phyloP scores from a whole-genome alignment of 1,140 invertebrate species.

The Antheraea mylitta region DNA sequence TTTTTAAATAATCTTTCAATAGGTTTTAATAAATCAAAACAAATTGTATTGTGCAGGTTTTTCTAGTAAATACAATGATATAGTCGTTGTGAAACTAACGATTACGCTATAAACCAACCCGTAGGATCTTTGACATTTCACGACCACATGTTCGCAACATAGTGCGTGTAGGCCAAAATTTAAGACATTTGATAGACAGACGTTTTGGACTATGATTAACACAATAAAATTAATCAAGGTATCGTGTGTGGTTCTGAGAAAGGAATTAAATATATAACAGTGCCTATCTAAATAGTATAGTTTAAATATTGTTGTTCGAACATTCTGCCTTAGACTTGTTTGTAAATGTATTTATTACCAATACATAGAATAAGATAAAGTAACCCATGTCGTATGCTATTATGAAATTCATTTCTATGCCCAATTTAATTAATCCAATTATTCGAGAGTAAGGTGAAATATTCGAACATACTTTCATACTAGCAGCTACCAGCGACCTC shows the following conservation, averaged over 20 bases:
- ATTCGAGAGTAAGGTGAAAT: too few relatives aligned
- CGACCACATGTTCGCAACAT: neutral
- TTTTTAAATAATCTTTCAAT: neutral
- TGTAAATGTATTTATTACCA: too few relatives aligned
- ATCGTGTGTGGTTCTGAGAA: neutral
- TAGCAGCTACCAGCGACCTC: too few relatives aligned
- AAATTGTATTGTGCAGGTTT: neutral
- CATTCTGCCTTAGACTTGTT: too few relatives aligned
- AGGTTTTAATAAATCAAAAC: neutral
- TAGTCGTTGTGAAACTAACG: neutral
- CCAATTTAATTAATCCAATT: too few relatives aligned
- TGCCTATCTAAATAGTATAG: too few relatives aligned
- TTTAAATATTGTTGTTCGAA: too few relatives aligned
- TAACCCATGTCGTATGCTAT: too few relatives aligned
- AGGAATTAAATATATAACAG: neutral
- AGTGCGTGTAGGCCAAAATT: neutral
- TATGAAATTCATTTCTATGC: too few relatives aligned
- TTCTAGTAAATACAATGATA: neutral
- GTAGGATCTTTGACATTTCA: neutral
- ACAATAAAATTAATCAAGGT: too few relatives aligned
- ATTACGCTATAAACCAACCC: neutral
- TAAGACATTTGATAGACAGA: neutral
- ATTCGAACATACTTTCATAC: too few relatives aligned
- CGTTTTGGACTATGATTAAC: neutral
- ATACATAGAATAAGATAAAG: too few relatives aligned